phyloP scores from a whole-genome alignment of 2,888 invertebrate species.

The Cryptops parisi region DNA sequence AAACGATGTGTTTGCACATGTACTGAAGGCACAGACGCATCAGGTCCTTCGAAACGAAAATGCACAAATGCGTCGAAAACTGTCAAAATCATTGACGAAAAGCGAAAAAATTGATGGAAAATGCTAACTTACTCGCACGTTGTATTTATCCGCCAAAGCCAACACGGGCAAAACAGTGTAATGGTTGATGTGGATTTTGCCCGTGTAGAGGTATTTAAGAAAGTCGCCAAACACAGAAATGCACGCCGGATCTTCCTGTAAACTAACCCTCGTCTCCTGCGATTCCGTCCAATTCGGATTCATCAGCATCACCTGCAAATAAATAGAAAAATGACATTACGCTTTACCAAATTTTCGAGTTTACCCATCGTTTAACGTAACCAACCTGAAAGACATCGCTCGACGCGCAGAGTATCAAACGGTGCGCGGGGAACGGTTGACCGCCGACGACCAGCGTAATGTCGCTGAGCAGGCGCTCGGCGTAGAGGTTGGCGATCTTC shows the following conservation, averaged over 20 bases:
- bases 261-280: constrained; percentile 61
- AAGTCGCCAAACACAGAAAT: constrained; percentile 74
- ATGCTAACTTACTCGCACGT: constrained; percentile 58
- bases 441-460: constrained; percentile 69
- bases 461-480: constrained; percentile 78
- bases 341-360: no score
- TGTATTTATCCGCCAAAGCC: constrained; percentile 85
- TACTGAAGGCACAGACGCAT: constrained; percentile 67
- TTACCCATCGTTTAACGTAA: no score
- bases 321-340: neutral
- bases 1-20: constrained; percentile 74
- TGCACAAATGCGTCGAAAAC: no score
- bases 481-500: constrained; percentile 68
- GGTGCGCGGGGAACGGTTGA: constrained; percentile 69
- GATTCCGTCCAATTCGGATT: constrained; percentile 87
- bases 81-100: no score
- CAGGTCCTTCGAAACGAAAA: constrained; percentile 48
- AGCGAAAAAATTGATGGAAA: no score
- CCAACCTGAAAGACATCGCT: constrained; percentile 86
- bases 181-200: constrained; percentile 70
- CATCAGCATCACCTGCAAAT: constrained; percentile 75
- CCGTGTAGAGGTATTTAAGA: constrained; percentile 79
- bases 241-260: constrained; percentile 75
- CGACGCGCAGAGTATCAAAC: constrained; percentile 79
- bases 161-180: constrained; percentile 72